Conservation (phyloP, 2,797 vertebrate species). For the Catostomus latipinnis region DNA sequence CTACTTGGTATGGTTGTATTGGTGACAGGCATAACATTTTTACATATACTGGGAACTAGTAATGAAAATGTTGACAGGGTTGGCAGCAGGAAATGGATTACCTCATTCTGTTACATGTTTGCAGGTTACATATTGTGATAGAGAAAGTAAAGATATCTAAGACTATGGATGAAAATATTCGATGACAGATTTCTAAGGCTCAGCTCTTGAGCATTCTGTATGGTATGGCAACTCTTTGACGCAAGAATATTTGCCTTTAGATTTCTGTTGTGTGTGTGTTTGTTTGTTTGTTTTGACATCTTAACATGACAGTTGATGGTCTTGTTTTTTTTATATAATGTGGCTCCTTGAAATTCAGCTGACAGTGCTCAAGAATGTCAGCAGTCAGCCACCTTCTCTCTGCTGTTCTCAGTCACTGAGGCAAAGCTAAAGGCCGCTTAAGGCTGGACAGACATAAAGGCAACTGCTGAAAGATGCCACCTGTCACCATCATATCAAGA, state of each 20-base stretch:
- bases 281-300: constrained; percentile 76
- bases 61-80: not conserved
- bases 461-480: constrained; percentile 55
- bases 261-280: constrained; percentile 57
- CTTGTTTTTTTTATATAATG: constrained; percentile 65
- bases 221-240: constrained; percentile 1
- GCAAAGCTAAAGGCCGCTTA: constrained; percentile 55
- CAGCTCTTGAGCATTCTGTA: not conserved
- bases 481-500: constrained; percentile 55
- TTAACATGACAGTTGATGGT: constrained; percentile 76
- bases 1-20: too few species aligned
- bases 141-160: constrained; percentile 31
- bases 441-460: constrained; percentile 59
- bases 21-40: too few species aligned
- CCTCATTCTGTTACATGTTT: constrained; percentile 29
- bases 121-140: constrained; percentile 40
- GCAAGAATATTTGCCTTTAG: constrained; percentile 48
- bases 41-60: too few species aligned
- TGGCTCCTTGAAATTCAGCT: constrained; percentile 42
- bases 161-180: constrained; percentile 37
- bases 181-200: constrained; percentile 41
- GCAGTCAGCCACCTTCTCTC: constrained; percentile 47
- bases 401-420: constrained; percentile 50
- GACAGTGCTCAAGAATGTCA: constrained; percentile 58
- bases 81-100: not conserved